Evolutionary conservation across 1,140 invertebrate species (phyloP).

Genomic region (Coptotermes formosanus): DNA sequence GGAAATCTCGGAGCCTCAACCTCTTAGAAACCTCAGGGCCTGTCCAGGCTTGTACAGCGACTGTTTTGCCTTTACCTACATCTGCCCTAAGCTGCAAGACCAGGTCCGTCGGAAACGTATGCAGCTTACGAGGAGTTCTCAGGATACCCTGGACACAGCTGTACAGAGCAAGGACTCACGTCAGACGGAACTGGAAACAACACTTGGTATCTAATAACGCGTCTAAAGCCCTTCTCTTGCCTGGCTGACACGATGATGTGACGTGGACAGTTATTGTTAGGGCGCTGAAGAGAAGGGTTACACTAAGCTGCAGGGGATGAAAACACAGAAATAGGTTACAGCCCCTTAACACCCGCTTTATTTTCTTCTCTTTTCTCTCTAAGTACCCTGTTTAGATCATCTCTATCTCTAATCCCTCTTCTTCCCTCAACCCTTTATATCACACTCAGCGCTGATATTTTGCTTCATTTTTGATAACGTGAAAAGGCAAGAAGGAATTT

Average conservation of each 20-base stretch:
- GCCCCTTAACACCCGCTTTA: conserved; percentile 1
- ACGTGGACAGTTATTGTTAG: conserved; percentile 18
- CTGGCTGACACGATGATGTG: neutral
- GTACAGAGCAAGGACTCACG: neutral
- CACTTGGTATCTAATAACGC: conserved; percentile 1
- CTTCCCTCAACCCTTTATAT: neutral
- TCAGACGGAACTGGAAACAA: neutral
- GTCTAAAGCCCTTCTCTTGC: neutral
- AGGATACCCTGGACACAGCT: neutral
- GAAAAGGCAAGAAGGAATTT: neutral
- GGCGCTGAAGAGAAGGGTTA: neutral
- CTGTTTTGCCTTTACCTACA: no score
- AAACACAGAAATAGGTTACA: neutral
- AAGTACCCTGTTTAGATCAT: neutral
- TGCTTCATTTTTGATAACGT: neutral
- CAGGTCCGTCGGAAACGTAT: no score
- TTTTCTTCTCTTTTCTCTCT: neutral
- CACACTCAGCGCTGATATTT: neutral
- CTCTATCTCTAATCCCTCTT: neutral
- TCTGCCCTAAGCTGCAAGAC: no score
- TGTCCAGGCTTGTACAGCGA: no score
- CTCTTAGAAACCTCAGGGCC: no score
- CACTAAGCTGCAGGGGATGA: neutral
- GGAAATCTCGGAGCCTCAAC: no score
- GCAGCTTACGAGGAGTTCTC: neutral